A percentile compares a stretch with the other conserved stretches of the same genome.
These are phyloP conservation scores for Synergus laeviventris DNA, from an alignment of 2,888 invertebrate species.

Conservation along the genomic window DNA sequence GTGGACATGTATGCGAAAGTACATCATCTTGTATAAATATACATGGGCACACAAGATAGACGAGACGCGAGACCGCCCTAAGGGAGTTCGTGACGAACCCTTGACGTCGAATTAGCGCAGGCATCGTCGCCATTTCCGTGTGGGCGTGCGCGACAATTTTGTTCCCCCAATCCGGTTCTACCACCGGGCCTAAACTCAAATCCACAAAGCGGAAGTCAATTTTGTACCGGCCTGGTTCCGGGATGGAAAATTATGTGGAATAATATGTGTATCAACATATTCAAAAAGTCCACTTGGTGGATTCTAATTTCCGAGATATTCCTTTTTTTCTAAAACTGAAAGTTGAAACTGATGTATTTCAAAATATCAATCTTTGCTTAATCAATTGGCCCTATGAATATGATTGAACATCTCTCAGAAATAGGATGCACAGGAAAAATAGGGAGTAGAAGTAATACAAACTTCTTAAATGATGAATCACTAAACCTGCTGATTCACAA, in stretches of 20 bases:
- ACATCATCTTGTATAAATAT: slow-evolving; percentile 27
- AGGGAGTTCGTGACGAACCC: slow-evolving; percentile 55
- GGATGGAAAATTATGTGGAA: slow-evolving; percentile 24
- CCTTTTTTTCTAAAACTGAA: not conserved
- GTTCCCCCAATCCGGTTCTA: slow-evolving; percentile 51
- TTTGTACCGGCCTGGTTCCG: slow-evolving; percentile 47
- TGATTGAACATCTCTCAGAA: no score
- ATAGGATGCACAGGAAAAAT: no score
- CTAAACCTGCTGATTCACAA: no score
- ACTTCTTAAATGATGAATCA: no score
- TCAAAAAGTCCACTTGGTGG: not conserved
- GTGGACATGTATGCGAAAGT: slow-evolving; percentile 1
- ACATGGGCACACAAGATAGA: not conserved
- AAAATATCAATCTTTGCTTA: not conserved
- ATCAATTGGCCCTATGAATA: no score
- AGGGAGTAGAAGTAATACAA: no score
- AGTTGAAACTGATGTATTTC: not conserved
- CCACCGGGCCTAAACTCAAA: slow-evolving; percentile 48
- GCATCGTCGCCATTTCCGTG: slow-evolving; percentile 73
- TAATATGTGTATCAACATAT: not conserved
- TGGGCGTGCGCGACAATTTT: slow-evolving; percentile 68
- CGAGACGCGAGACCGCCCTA: slow-evolving; percentile 46
- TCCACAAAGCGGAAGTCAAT: slow-evolving; percentile 51
- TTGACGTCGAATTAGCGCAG: slow-evolving; percentile 60
- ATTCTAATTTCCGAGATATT: not conserved